Conservation (phyloP, 2,888 invertebrate species). For the Chrysotoxum bicinctum region DNA sequence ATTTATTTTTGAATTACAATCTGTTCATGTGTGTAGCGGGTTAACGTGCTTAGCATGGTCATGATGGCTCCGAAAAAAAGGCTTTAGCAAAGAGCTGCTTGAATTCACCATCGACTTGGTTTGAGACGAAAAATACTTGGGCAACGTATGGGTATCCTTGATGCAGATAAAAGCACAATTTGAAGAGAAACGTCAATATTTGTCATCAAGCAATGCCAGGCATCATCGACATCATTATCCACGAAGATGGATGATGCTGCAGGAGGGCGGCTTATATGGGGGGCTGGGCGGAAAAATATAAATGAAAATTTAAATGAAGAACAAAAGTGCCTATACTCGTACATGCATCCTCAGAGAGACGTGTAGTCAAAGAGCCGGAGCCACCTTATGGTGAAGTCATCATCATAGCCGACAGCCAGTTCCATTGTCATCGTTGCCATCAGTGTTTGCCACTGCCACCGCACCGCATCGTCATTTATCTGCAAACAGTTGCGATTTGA, state of each 20-base stretch:
- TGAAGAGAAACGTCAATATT: slow-evolving; percentile 73
- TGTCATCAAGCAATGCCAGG: slow-evolving; percentile 62
- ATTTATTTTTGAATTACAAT: not conserved
- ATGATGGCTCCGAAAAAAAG: not conserved
- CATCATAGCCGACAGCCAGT: slow-evolving; percentile 12
- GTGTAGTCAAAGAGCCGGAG: slow-evolving; percentile 48
- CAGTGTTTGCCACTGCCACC: slow-evolving; percentile 14
- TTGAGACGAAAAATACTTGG: slow-evolving; percentile 51
- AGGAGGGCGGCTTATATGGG: not conserved
- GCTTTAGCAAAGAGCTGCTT: not conserved
- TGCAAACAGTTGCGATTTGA: slow-evolving; percentile 62
- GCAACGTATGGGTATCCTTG: slow-evolving; percentile 20
- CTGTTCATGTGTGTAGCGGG: not conserved
- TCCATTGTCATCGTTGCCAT: slow-evolving; percentile 1
- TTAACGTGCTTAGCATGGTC: not conserved
- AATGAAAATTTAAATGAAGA: slow-evolving; percentile 58
- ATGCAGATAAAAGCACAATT: slow-evolving; percentile 70
- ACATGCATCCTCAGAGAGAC: slow-evolving; percentile 50
- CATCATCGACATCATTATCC: slow-evolving; percentile 62
- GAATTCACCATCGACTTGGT: slow-evolving; percentile 13
- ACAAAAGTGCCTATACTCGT: slow-evolving; percentile 69
- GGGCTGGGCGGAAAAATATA: not conserved
- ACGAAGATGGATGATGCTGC: not conserved
- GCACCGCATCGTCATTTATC: slow-evolving; percentile 47
- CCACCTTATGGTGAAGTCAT: slow-evolving; percentile 29